Evolutionary conservation across 2,113 vertebrate genomes (phyloP).

Genomic region (Taxidea taxus): DNA sequence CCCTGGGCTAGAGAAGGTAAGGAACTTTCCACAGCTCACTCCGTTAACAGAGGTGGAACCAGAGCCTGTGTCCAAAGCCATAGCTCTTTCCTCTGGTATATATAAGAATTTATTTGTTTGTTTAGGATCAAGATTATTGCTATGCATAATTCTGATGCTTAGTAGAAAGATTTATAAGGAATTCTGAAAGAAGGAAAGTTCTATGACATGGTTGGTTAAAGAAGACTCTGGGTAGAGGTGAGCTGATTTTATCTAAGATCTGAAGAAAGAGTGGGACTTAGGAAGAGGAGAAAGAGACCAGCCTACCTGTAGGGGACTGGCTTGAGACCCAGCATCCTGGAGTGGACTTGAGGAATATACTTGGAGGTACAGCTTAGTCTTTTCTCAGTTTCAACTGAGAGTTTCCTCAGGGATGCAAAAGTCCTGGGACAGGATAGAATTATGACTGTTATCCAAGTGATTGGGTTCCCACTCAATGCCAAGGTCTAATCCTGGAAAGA

Average conservation of each 20-base stretch:
- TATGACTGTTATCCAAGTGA: neutral
- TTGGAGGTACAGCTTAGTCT: neutral
- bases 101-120: neutral
- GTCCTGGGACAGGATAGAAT: neutral
- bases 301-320: too few relatives aligned
- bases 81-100: constrained; percentile 2
- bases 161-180: neutral
- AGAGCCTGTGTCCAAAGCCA: neutral
- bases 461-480: neutral
- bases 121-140: neutral
- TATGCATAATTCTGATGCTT: neutral
- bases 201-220: neutral
- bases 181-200: neutral
- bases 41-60: neutral
- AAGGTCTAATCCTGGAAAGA: neutral
- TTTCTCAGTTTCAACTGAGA: neutral
- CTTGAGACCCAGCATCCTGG: neutral
- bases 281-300: neutral
- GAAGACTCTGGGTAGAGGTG: neutral
- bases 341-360: neutral
- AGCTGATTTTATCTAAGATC: neutral
- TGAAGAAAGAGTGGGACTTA: neutral
- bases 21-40: neutral
- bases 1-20: neutral
- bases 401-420: neutral